Base-by-base conservation (phyloP, 2,888 invertebrate genomes). In the Drosophila prolongata region DNA sequence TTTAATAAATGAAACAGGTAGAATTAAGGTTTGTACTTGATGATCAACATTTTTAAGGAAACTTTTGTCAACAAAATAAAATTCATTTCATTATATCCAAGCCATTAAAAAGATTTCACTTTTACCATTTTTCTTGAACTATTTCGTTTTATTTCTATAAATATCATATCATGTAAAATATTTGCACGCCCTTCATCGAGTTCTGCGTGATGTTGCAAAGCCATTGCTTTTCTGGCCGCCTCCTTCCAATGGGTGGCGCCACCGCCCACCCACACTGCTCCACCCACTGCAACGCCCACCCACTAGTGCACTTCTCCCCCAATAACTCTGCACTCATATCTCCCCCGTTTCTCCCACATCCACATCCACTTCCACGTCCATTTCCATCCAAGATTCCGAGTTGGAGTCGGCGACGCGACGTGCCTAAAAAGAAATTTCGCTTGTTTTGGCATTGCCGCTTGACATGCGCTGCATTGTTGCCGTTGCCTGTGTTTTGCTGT, bases 391-490 rank as follows among this genome's bases (percentile, higher is more conserved):
- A 71, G 78, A 54, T 46, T 53, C 71, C 78, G 64, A 53, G 72
- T 49, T 49, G 64, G 56, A 35, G 56, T 56, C 66, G 59, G 43
- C 47, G 68, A 67, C 79, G 87, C 77, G 87, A 85, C 83, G 86
- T 87, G 88, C 76, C 83, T 82, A 82, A 87, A 83, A 83, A 83
- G 83, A 87, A 83, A 82, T 87, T 85, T 82, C 76, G 68, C 70
- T 76, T 74, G 60, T 70, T 75, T 72, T 75, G 62, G 81, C 76
- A 62, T 58, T 73, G 68, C 76, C 72, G 87, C 68, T 71, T 87
- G 82, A 85, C 85, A 87, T 72, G 78, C 78, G 61, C 76, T 75
- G 71, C 71, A 71, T 72, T 71, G 65, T 70, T 64, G 64, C 61
- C 47, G 65, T 70, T 64, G 64, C 61, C 47, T 59, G 61, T 67